Evolutionary conservation across 2,888 invertebrate genomes (phyloP).

Genomic region (Cistogaster globosa): DNA sequence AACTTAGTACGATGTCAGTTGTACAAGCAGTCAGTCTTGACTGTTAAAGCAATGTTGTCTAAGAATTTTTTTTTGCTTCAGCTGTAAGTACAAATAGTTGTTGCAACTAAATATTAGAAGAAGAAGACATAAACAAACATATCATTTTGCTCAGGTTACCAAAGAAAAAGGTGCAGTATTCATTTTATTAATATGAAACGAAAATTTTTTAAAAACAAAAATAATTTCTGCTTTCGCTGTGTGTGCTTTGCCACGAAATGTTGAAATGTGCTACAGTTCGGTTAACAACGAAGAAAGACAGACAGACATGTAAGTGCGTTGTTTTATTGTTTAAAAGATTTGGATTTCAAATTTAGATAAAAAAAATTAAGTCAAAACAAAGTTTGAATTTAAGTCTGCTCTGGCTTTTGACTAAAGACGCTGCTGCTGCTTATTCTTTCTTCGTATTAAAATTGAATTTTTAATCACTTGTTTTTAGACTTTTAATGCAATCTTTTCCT

Average conservation of each 20-base stretch:
- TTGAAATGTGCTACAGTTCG: slow-evolving; percentile 39
- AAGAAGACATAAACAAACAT: slow-evolving; percentile 34
- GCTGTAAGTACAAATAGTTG: slow-evolving; percentile 4
- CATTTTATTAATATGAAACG: slow-evolving; percentile 32
- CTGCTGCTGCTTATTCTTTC: neutral
- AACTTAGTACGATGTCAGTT: slow-evolving; percentile 67
- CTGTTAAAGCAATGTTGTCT: slow-evolving; percentile 52
- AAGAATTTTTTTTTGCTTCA: slow-evolving; percentile 2
- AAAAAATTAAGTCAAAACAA: slow-evolving; percentile 57
- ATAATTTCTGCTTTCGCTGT: slow-evolving; percentile 26
- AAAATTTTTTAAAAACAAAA: slow-evolving; percentile 57
- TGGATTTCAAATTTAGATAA: slow-evolving; percentile 16
- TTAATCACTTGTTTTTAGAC: slow-evolving; percentile 40
- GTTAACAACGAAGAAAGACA: slow-evolving; percentile 31
- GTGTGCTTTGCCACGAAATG: neutral
- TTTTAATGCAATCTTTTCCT: slow-evolving; percentile 1
- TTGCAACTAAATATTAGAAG: neutral
- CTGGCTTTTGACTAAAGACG: neutral
- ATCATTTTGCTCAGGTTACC: slow-evolving; percentile 60
- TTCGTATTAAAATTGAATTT: slow-evolving; percentile 60
- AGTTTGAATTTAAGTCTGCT: neutral
- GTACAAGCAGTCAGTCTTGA: slow-evolving; percentile 22
- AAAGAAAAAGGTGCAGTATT: slow-evolving; percentile 69
- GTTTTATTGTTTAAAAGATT: neutral
- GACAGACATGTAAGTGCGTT: neutral